Evolutionary conservation across 1,140 invertebrate genomes (phyloP).

Genomic region (Leguminivora glycinivorella): DNA sequence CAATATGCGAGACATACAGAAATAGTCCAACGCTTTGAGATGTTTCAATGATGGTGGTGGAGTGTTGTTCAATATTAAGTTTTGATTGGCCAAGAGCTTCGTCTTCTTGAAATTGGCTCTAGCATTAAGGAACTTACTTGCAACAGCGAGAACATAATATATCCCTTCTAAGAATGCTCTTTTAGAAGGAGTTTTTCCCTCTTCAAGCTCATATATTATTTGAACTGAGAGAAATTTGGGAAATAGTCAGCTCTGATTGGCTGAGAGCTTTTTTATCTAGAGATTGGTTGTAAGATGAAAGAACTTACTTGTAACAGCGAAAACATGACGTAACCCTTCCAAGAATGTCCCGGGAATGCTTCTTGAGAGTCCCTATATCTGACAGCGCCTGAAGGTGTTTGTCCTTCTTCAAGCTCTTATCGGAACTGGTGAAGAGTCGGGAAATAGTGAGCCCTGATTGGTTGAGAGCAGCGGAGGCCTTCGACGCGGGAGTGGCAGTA

Average conservation of each 20-base stretch:
- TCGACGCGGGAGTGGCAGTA: too few relatives aligned
- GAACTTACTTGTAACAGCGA: conserved; percentile 86
- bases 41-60: too few relatives aligned
- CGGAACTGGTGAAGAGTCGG: too few relatives aligned
- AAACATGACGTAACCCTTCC: conserved; percentile 98
- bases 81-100: conserved; percentile 84
- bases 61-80: background rate
- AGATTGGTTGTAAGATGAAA: too few relatives aligned
- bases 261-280: background rate
- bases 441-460: conserved; percentile 53
- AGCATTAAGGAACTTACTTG: conserved; percentile 79
- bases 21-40: too few relatives aligned
- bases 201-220: conserved; percentile 94
- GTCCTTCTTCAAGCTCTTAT: conserved; percentile 80
- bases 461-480: conserved; percentile 92
- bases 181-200: conserved; percentile 88
- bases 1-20: too few relatives aligned
- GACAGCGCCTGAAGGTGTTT: conserved; percentile 81
- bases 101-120: too few relatives aligned
- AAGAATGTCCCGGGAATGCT: conserved; percentile 94
- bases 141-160: conserved; percentile 93
- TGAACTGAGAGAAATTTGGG: conserved; percentile 95
- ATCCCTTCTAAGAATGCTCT: conserved; percentile 98
- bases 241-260: conserved; percentile 72
- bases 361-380: conserved; percentile 92